Percentiles rank a stretch among this genome's conserved stretches.
Conservation (phyloP, 2,888 invertebrate species). For the Apodemia mormo region DNA sequence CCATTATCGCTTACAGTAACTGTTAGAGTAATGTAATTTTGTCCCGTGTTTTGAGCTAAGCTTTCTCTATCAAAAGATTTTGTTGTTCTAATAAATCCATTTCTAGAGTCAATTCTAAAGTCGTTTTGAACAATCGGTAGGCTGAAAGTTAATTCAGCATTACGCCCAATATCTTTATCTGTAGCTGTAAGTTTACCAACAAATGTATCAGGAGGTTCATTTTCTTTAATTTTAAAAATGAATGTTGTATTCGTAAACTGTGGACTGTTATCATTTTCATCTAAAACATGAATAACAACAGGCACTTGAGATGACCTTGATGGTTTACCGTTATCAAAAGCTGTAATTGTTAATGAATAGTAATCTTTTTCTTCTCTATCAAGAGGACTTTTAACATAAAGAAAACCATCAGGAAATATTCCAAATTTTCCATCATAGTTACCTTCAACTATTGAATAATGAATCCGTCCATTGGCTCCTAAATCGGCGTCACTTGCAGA, state of each 20-base stretch:
- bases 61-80: slow-evolving; percentile 95
- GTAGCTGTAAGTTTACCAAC: slow-evolving; percentile 95
- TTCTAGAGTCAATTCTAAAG: slow-evolving; percentile 93
- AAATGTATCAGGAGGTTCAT: slow-evolving; percentile 93
- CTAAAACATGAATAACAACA: slow-evolving; percentile 95
- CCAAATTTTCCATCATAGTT: slow-evolving; percentile 94
- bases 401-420: slow-evolving; percentile 95
- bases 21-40: slow-evolving; percentile 91
- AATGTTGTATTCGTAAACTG: slow-evolving; percentile 95
- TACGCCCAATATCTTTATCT: slow-evolving; percentile 94
- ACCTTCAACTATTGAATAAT: slow-evolving; percentile 92
- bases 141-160: slow-evolving; percentile 94
- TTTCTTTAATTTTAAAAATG: slow-evolving; percentile 93
- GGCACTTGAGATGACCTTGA: slow-evolving; percentile 92
- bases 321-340: slow-evolving; percentile 90
- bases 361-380: slow-evolving; percentile 96
- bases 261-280: slow-evolving; percentile 98
- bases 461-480: slow-evolving; percentile 89
- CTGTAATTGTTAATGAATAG: slow-evolving; percentile 93
- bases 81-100: slow-evolving; percentile 93
- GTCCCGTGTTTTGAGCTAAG: slow-evolving; percentile 88
- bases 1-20: slow-evolving; percentile 94
- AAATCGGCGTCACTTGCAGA: slow-evolving; percentile 94
- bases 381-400: slow-evolving; percentile 92
- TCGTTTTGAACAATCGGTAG: slow-evolving; percentile 88